Evolutionary conservation across 1,140 invertebrate species (phyloP).

Genomic region (Ephestia elutella): DNA sequence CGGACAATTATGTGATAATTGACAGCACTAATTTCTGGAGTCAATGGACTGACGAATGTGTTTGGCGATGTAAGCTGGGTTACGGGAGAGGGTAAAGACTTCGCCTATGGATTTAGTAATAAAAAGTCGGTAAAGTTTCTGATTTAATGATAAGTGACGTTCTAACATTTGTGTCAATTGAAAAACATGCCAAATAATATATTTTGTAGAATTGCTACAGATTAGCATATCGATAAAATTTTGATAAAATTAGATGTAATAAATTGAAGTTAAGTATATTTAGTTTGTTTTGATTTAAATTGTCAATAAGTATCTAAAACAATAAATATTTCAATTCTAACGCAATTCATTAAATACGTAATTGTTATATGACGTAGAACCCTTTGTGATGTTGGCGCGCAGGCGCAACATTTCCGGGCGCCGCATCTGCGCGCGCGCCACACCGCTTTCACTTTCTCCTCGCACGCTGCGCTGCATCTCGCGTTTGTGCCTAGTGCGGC

Average conservation of each 20-base stretch:
- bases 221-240: too few species aligned
- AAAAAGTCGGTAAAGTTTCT: slow-evolving; percentile 71
- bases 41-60: slow-evolving; percentile 31
- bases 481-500: slow-evolving; percentile 36
- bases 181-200: too few species aligned
- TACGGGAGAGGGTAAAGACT: slow-evolving; percentile 49
- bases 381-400: slow-evolving; percentile 45
- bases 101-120: slow-evolving; percentile 69
- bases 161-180: slow-evolving; percentile 6
- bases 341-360: slow-evolving; percentile 13
- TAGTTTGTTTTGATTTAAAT: too few species aligned
- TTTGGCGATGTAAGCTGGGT: slow-evolving; percentile 45
- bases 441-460: slow-evolving; percentile 70
- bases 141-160: slow-evolving; percentile 25
- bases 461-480: slow-evolving; percentile 55
- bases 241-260: too few species aligned
- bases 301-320: neutral
- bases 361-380: slow-evolving; percentile 31
- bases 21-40: slow-evolving; percentile 17
- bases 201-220: too few species aligned
- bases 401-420: slow-evolving; percentile 63
- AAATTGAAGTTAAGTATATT: too few species aligned
- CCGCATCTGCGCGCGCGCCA: slow-evolving; percentile 60
- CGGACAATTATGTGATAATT: slow-evolving; percentile 39
- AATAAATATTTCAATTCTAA: neutral